Evolutionary conservation across 2,113 vertebrate genomes (phyloP).

Genomic region (Carassius auratus): DNA sequence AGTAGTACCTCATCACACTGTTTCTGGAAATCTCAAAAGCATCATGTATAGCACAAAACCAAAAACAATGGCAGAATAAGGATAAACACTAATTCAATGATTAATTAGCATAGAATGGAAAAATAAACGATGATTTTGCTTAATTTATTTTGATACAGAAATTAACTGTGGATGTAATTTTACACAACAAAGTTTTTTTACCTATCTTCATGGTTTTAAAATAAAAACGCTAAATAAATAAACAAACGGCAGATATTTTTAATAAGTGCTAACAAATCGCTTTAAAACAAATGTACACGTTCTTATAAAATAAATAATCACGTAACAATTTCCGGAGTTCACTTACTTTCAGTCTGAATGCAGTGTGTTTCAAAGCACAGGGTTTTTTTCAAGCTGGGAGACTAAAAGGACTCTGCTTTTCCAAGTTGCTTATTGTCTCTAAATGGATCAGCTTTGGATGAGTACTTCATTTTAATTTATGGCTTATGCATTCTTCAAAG

Average conservation of each 20-base stretch:
- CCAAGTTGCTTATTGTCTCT: slow-evolving; percentile 86
- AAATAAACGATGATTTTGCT: background rate
- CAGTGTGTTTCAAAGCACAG: slow-evolving; percentile 37
- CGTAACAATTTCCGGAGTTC: slow-evolving; percentile 38
- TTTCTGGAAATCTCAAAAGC: slow-evolving; percentile 57
- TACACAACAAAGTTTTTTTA: background rate
- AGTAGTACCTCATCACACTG: slow-evolving; percentile 61
- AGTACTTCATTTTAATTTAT: slow-evolving; percentile 94
- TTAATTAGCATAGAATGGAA: background rate
- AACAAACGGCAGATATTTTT: background rate
- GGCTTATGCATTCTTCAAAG: slow-evolving; percentile 94
- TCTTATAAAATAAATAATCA: slow-evolving; percentile 38
- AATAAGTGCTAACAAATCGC: background rate
- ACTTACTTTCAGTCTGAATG: slow-evolving; percentile 77
- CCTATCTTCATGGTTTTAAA: background rate
- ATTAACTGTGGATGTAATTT: background rate
- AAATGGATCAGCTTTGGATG: slow-evolving; percentile 84
- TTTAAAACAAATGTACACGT: background rate
- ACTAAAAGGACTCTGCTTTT: slow-evolving; percentile 83
- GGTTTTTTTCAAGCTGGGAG: slow-evolving; percentile 66
- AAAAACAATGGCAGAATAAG: background rate
- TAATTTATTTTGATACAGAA: background rate
- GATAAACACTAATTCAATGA: background rate
- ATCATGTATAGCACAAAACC: background rate
- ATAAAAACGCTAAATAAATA: background rate